A percentile compares a stretch with the other conserved stretches of the same genome.
phyloP scores from a whole-genome alignment of 2,113 vertebrate species.

The Labeo catla region DNA sequence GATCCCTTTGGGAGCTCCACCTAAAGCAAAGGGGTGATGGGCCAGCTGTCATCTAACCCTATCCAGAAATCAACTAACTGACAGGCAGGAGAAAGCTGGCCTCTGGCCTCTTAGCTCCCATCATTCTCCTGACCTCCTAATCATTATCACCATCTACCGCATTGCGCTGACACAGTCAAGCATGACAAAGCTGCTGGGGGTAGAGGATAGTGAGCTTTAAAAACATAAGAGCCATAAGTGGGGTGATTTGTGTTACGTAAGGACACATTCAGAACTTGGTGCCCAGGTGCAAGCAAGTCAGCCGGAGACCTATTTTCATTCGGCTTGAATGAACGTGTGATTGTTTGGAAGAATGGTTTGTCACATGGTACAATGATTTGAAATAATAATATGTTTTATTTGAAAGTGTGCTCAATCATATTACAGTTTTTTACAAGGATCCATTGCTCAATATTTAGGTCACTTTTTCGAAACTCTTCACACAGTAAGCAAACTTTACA shows the following conservation, averaged over 20 bases:
- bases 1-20: slow-evolving; percentile 3
- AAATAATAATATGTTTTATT: background rate
- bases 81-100: slow-evolving; percentile 35
- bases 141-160: slow-evolving; percentile 33
- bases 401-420: no score
- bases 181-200: slow-evolving; percentile 33
- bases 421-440: no score
- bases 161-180: slow-evolving; percentile 39
- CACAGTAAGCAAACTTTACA: no score
- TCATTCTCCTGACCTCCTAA: slow-evolving; percentile 44
- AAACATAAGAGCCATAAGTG: background rate
- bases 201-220: background rate
- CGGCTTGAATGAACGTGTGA: background rate
- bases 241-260: slow-evolving; percentile 28
- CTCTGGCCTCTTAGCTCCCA: slow-evolving; percentile 25
- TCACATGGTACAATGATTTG: background rate
- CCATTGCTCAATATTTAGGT: no score
- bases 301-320: background rate
- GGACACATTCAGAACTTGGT: background rate
- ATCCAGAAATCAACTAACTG: slow-evolving; percentile 21
- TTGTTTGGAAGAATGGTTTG: slow-evolving; percentile 7
- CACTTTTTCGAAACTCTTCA: no score
- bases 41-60: slow-evolving; percentile 17
- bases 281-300: slow-evolving; percentile 18
- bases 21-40: background rate